These are phyloP conservation scores for Mimumesa dahlbomi DNA, from an alignment of 2,888 invertebrate species.

Conservation along the genomic window DNA sequence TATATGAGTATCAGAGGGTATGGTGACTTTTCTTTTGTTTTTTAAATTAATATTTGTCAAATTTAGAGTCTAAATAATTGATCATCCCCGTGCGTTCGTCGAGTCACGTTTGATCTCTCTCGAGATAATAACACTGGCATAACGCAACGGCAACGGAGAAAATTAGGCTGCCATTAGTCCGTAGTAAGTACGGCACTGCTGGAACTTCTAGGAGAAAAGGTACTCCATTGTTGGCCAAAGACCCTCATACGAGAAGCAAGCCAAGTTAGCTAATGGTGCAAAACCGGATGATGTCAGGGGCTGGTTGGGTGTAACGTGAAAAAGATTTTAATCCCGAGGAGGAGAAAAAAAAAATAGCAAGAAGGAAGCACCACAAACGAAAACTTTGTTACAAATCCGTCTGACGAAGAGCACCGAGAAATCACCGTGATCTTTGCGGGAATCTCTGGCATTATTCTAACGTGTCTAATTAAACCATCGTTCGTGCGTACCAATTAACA, in stretches of 20 bases:
- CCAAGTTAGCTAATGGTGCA: conserved; percentile 54
- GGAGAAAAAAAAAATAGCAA: conserved; percentile 10
- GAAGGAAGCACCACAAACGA: conserved; percentile 10
- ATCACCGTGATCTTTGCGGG: conserved; percentile 27
- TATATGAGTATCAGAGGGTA: no score
- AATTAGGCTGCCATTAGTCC: conserved; percentile 48
- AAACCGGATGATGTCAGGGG: conserved; percentile 46
- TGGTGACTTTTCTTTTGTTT: no score
- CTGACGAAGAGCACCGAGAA: background rate
- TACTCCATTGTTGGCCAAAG: conserved; percentile 42
- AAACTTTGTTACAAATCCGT: conserved; percentile 42
- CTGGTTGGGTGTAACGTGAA: conserved; percentile 2
- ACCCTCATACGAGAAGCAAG: conserved; percentile 37
- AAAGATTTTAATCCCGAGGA: conserved; percentile 52
- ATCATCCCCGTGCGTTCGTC: background rate
- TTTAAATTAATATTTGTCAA: no score
- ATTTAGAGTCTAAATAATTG: no score
- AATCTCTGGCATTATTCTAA: no score
- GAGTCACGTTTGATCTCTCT: background rate
- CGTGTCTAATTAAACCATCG: background rate
- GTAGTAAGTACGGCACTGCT: conserved; percentile 23
- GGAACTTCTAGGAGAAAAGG: conserved; percentile 25
- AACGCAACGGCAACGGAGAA: conserved; percentile 15
- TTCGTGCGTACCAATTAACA: background rate
- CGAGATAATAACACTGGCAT: background rate